Conservation (phyloP, 2,797 vertebrate genomes). For the Decapterus maruadsi region DNA sequence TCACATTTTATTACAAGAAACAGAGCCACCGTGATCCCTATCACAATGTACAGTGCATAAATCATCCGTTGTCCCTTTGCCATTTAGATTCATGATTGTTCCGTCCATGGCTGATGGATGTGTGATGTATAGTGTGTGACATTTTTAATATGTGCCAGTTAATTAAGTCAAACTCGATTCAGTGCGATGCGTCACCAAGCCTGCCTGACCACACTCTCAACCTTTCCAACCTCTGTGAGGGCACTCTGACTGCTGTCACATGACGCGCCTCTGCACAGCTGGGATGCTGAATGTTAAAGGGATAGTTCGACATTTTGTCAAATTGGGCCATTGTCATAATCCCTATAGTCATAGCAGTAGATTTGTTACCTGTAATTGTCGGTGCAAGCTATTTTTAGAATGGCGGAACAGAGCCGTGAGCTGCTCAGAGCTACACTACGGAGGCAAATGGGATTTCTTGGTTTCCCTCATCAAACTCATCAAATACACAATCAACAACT, state of each 20-base stretch:
- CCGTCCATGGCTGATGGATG: conserved; percentile 59
- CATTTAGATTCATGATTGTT: conserved; percentile 62
- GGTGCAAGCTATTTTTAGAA: no score
- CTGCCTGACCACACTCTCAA: conserved; percentile 45
- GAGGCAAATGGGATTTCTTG: no score
- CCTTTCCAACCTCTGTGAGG: conserved; percentile 33
- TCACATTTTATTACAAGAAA: conserved; percentile 45
- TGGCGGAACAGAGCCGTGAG: no score
- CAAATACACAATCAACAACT: no score
- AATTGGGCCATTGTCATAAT: no score
- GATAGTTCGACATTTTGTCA: no score
- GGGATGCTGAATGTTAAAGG: background rate
- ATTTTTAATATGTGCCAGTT: conserved; percentile 79
- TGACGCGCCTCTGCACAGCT: background rate
- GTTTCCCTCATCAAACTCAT: no score
- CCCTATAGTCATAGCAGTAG: no score
- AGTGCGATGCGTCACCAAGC: conserved; percentile 45
- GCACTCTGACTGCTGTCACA: background rate
- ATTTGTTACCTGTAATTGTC: no score
- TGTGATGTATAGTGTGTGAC: conserved; percentile 71
- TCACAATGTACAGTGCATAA: conserved; percentile 47
- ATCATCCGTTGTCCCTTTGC: conserved; percentile 61
- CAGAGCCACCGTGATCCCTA: conserved; percentile 19
- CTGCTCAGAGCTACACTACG: no score
- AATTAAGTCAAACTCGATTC: conserved; percentile 69